Evolutionary conservation across 2,113 vertebrate species (phyloP).

Genomic region (Hippopotamus amphibius): DNA sequence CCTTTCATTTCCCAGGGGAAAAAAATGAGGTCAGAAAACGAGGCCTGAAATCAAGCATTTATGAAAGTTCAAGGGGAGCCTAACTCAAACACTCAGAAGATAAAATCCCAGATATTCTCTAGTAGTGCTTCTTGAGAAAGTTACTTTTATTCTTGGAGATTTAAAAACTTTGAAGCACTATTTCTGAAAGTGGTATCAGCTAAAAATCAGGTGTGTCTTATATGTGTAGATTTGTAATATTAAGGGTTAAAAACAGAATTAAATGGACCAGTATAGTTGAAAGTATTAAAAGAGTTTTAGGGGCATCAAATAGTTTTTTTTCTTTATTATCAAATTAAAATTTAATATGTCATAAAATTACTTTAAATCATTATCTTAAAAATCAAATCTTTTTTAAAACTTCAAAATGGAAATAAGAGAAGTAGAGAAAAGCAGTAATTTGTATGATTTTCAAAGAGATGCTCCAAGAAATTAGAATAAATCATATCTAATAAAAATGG

Average conservation of each 20-base stretch:
- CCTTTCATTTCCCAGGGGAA: not conserved
- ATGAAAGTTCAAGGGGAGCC: conserved; percentile 17
- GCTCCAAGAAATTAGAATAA: not conserved
- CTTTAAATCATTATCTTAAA: not conserved
- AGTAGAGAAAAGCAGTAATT: not conserved
- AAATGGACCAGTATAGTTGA: not conserved
- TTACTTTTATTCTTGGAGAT: not conserved
- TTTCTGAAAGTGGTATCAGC: not conserved
- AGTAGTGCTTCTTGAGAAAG: not conserved
- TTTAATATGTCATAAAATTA: not conserved
- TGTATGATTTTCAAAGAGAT: not conserved
- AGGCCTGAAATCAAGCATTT: conserved; percentile 28
- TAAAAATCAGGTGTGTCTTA: not conserved
- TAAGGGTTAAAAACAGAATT: not conserved
- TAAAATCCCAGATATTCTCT: conserved; percentile 7
- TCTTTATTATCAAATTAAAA: not conserved
- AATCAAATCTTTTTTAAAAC: not conserved
- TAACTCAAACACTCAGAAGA: conserved; percentile 33
- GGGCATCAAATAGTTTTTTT: not conserved
- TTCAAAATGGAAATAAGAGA: not conserved
- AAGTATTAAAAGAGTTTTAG: not conserved
- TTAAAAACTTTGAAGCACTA: not conserved
- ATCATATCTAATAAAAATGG: not conserved
- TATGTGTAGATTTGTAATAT: not conserved
- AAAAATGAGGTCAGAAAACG: conserved; percentile 11